Evolutionary conservation across 2,888 invertebrate genomes (phyloP), one percentile per base, ranked within the genome.

Genomic region (Leptinotarsa rubiginosa): DNA sequence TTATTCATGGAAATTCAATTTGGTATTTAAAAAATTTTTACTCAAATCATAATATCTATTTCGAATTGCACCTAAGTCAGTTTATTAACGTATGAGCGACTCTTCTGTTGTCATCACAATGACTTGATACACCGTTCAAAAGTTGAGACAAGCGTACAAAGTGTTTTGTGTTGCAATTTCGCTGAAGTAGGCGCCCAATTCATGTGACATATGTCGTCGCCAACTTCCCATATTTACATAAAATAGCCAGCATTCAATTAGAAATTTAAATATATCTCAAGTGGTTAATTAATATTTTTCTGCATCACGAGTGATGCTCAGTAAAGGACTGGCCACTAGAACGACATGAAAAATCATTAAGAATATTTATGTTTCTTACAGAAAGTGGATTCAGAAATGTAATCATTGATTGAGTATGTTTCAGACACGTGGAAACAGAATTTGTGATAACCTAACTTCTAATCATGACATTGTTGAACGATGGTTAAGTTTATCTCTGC

Each of bases 131-230:
- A 22, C 56, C 56, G 22, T 56, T 56, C 22, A 12, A 13, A 22
- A 56, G 56, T 22, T n/a, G n/a, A n/a, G n/a, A 56, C 56, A 56
- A 56, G 56, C 56, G 56, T 56, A 56, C 20, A 20, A 56, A 20
- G 13, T 56, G 41, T 68, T 18, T 41, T 68, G 72, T 76, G 74
- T 74, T 72, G 74, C 76, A 76, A 76, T 74, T 73, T 69, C 69
- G 72, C 72, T 73, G 59, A 71, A 75, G 72, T 68, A 73, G 70
- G 70, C 54, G 66, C 47, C 72, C 64, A 64, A 70, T 66, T 59
- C 72, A 69, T 66, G 73, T 71, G 73, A 76, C 76, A 76, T 69
- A 76, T 76, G 76, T 76, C 68, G 71, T 76, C 76, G 74, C 76
- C 74, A 76, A 74, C 76, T 76, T 69, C 25, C 20, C 20, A 65